Base-by-base conservation (phyloP, 1,140 invertebrate species). In the Battus philenor region DNA sequence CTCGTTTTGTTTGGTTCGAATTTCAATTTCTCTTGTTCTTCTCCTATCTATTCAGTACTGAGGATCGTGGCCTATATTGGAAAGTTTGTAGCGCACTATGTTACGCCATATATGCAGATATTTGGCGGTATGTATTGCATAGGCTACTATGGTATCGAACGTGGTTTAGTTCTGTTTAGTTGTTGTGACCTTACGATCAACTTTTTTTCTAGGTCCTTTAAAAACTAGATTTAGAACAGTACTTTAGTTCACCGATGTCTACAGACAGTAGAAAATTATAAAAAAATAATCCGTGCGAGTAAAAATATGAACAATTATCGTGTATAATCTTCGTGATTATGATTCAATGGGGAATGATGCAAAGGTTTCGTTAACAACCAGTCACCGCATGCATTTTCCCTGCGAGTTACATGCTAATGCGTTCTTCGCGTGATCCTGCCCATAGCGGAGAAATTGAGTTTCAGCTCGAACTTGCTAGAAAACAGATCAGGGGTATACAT, bases 371-470 rank as follows among this genome's bases (percentile, higher is more conserved):
- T 39, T 26, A 39, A 39, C 26, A 26, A 39, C 20, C 12, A 8
- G 5, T 9, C 10, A 36, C 20, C 22, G 18, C 22, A 39, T 39
- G 36, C 36, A 39, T 39, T 39, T 39, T 8, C 13, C 12, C 12
- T 13, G 30, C 2, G 24, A 15, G 30, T 11, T 6, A 13, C 15
- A 18, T 20, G 36, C 4, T 39, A 39, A 39, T 39, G 36, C 10
- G 36, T 12, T 4, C 4, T 8, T 39, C 11, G 36, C 36, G 36
- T 39, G 36, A 26, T 39, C 3, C 20, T 8, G 15, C 13, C 20
- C 12, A 26, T 26, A 6, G 4, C 20, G 33, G 9, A 36, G 31
- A 36, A 39, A 39, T 39, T 7, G 34, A 12, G 20, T 22, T 13
- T 15, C 8, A 11, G 18, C 8, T n/a, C n/a, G n/a, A n/a, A n/a